Percentiles rank a stretch among this genome's conserved stretches.
Evolutionary conservation across 1,140 invertebrate genomes (phyloP).

Genomic region (Conus ventricosus): DNA sequence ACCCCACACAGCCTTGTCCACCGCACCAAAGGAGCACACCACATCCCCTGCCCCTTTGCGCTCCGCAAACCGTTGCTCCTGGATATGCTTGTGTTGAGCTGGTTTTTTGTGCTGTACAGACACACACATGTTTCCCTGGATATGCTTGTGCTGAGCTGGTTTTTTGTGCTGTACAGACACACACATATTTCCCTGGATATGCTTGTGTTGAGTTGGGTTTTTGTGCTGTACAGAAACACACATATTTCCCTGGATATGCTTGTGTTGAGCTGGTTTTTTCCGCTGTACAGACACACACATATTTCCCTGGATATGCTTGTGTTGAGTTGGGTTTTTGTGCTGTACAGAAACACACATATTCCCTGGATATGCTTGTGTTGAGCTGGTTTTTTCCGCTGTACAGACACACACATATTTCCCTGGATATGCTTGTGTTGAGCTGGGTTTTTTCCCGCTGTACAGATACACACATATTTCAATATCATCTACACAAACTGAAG

Average conservation of each 20-base stretch:
- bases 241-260: slow-evolving; percentile 21
- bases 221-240: not conserved
- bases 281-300: not conserved
- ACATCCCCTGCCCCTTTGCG: slow-evolving; percentile 35
- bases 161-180: not conserved
- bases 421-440: slow-evolving; percentile 7
- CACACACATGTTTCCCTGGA: slow-evolving; percentile 13
- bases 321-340: not conserved
- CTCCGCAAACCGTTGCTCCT: slow-evolving; percentile 30
- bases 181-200: slow-evolving; percentile 13
- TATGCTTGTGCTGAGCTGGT: not conserved
- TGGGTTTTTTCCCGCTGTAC: not conserved
- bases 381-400: not conserved
- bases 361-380: slow-evolving; percentile 21
- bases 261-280: not conserved
- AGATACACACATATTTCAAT: not conserved
- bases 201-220: not conserved
- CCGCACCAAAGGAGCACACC: slow-evolving; percentile 64
- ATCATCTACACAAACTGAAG: too few relatives aligned
- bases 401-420: not conserved
- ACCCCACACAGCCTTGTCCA: slow-evolving; percentile 60
- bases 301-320: slow-evolving; percentile 24
- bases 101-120: not conserved
- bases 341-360: not conserved
- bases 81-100: not conserved